phyloP scores from a whole-genome alignment of 1,140 invertebrate genomes.

The Brachionus paranguensis region DNA sequence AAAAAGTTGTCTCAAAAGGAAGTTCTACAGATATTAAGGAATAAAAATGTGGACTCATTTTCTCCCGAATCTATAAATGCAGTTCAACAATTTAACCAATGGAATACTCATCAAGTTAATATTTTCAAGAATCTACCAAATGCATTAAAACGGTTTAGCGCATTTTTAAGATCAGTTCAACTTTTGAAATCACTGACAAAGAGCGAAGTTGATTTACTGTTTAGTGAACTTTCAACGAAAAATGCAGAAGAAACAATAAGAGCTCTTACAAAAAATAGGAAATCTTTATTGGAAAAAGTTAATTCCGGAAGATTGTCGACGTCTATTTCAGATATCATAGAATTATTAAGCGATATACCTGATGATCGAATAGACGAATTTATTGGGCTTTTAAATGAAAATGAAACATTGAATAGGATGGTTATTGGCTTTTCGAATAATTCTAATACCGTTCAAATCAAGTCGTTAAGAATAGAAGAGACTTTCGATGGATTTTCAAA shows the following conservation, averaged over 20 bases:
- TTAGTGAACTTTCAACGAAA: background rate
- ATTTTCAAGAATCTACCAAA: no score
- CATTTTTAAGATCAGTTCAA: no score
- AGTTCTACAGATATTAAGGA: no score
- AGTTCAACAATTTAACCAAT: no score
- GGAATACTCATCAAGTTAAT: no score
- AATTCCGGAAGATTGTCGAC: background rate
- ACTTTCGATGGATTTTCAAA: background rate
- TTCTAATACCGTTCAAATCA: no score
- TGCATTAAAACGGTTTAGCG: no score
- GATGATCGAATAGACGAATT: background rate
- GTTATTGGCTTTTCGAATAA: background rate
- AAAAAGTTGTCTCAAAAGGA: background rate
- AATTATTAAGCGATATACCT: background rate
- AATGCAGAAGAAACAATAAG: background rate
- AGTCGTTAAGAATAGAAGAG: no score
- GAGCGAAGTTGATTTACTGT: background rate
- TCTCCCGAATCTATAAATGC: no score
- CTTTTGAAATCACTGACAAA: background rate
- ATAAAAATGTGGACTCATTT: no score
- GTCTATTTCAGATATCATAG: background rate
- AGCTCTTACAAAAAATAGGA: background rate
- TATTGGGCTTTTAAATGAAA: background rate
- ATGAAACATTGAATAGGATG: background rate
- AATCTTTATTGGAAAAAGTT: background rate